Conservation (phyloP, 2,113 vertebrate genomes). For the Epinephelus lanceolatus region DNA sequence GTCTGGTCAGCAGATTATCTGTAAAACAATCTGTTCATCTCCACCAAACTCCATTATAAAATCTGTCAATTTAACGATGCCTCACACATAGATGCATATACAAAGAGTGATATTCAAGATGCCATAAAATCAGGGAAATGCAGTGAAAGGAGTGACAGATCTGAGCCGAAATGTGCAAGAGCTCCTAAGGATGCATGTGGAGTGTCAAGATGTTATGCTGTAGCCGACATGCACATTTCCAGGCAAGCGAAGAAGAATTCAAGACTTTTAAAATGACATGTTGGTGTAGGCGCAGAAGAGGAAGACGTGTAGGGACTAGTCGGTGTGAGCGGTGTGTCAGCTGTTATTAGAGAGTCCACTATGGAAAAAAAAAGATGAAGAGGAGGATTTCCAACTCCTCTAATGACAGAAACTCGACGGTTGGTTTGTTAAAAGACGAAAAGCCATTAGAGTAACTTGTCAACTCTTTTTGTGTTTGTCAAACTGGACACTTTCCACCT, state of each 20-base stretch:
- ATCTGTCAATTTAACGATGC: neutral
- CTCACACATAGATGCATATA: no score
- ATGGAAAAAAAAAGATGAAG: neutral
- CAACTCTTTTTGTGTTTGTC: neutral
- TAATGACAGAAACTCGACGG: neutral
- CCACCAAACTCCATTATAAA: constrained; percentile 32
- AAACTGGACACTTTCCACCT: neutral
- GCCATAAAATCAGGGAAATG: neutral
- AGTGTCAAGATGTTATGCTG: neutral
- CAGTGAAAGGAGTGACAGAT: neutral
- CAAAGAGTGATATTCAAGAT: neutral
- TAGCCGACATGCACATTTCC: neutral
- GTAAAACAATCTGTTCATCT: neutral
- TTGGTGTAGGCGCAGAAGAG: neutral
- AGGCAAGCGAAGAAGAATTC: neutral
- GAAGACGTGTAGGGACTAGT: neutral
- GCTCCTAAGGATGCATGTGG: neutral
- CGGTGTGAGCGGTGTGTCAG: neutral
- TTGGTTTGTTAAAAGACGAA: no score
- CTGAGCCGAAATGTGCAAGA: neutral
- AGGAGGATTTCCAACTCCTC: neutral
- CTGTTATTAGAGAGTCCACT: neutral
- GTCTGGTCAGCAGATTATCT: neutral
- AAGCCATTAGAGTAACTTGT: neutral
- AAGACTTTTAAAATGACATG: neutral